Evolutionary conservation across 2,888 invertebrate species (phyloP), one percentile per base, ranked within the genome.

Genomic region (Plebejus anna): DNA sequence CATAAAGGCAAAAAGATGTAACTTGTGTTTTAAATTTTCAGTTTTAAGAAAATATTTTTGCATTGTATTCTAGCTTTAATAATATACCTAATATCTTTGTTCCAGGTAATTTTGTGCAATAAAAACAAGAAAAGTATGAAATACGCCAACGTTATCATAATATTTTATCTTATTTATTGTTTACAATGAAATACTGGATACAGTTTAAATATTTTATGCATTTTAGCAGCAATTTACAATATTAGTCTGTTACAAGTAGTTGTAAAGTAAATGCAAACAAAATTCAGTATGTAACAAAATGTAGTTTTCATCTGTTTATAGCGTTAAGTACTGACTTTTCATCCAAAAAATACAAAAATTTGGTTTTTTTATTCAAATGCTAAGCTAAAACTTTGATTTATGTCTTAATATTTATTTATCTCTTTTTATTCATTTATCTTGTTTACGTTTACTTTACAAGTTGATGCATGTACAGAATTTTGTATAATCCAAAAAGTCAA

Each of bases 141-240:
- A 66, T 66, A 66, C 32, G 16, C 5, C 32, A 36, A 66, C 66
- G 32, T 28, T 11, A 66, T 66, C 66, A 66, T 66, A 66, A 66
- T 66, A 66, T 66, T 66, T 66, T 66, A 66, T 66, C 16, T 32
- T 66, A 66, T 66, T 36, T 66, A 32, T 66, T 66, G 16, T 66
- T 13, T 66, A 66, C 32, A 32, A 32, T 28, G 32, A 66, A 28
- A 28, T 66, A 66, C 66, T 36, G 66, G 11, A 36, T 13, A 36
- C 13, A 66, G 13, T 66, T 13, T 13, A 16, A 66, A 66, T 36
- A 13, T 9, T 66, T 4, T 66, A 61, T 61, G 28, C 28, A 61
- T 13, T 66, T 22, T 13, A 66, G 28, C 11, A 28, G 28, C 66
- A 66, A 16, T 55, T 55, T 51, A 3, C 13, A 55, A 16, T 66